Base-by-base conservation (phyloP, 2,888 invertebrate species). In the Stegana nigrithorax region DNA sequence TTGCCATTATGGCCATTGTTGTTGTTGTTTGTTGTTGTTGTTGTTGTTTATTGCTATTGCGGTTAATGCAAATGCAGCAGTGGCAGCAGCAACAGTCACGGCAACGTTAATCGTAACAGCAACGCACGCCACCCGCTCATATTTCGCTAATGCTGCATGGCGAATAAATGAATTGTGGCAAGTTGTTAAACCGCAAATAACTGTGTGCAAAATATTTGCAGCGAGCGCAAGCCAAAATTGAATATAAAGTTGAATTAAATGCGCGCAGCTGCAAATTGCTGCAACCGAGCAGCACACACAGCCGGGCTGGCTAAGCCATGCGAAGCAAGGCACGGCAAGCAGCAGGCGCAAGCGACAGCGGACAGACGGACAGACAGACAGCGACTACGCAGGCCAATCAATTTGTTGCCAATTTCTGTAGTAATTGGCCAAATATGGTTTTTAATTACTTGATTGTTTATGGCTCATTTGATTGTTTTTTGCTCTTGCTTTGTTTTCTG, bases 381-480 rank as follows among this genome's bases (percentile, higher is more conserved):
- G 25, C 50, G 23, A 6, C 23, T 50, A 44, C 14, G 61, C 59
- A n/a, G 66, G 72, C 78, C 79, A 75, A 75, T 76, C 79, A 76
- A 76, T 72, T 70, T 68, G 59, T 69, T 70, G 73, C 66, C 79
- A 73, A 73, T 70, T 73, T 64, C 66, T 59, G 65, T 67, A 63
- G 63, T 73, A 74, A 75, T 76, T 69, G 71, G 63, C 66, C 73
- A 67, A 79, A 75, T 76, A 76, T 76, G 79, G 70, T 62, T 68
- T 76, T 76, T 76, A 79, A 79, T 79, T 77, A 67, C 70, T 71
- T 17, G 6, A n/a, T 17, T 39, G 39, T 17, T n/a, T n/a, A 8
- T n/a, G 12, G 32, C 6, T 5, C 6, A n/a, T 32, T n/a, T n/a
- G 32, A 53, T 26, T n/a, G 32, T 32, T n/a, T 32, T 10, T 5